Evolutionary conservation across 1,140 invertebrate species (phyloP).

Genomic region (Saxidomus purpurata): DNA sequence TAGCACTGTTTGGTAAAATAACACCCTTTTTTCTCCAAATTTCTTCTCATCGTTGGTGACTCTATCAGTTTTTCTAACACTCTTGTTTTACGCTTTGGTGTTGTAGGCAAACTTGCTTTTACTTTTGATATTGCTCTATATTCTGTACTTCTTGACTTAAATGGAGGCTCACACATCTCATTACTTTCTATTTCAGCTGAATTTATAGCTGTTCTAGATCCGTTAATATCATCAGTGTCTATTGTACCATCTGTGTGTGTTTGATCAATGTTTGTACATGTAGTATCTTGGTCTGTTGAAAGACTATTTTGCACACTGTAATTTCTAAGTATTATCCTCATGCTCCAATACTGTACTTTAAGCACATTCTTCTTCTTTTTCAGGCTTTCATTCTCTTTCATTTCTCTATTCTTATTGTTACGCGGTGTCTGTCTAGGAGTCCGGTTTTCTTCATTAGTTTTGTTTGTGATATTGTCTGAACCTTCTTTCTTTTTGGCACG

Average conservation of each 20-base stretch:
- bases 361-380: constrained; percentile 13
- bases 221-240: constrained; percentile 1
- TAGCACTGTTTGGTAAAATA: background rate
- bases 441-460: background rate
- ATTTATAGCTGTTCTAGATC: too few species aligned
- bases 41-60: constrained; percentile 10
- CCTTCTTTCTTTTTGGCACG: background rate
- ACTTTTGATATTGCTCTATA: too few species aligned
- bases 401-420: constrained; percentile 1
- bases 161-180: too few species aligned
- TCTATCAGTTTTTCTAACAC: too few species aligned
- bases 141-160: too few species aligned
- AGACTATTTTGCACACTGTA: background rate
- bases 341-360: constrained; percentile 2
- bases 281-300: too few species aligned
- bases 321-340: constrained; percentile 1
- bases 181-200: too few species aligned
- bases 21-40: constrained; percentile 8
- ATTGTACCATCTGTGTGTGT: background rate
- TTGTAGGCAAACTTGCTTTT: too few species aligned
- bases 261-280: background rate
- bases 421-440: background rate
- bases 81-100: background rate
- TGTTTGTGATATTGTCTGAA: constrained; percentile 18
- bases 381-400: background rate